phyloP scores from a whole-genome alignment of 2,797 vertebrate genomes.

The Pseudopleuronectes americanus region DNA sequence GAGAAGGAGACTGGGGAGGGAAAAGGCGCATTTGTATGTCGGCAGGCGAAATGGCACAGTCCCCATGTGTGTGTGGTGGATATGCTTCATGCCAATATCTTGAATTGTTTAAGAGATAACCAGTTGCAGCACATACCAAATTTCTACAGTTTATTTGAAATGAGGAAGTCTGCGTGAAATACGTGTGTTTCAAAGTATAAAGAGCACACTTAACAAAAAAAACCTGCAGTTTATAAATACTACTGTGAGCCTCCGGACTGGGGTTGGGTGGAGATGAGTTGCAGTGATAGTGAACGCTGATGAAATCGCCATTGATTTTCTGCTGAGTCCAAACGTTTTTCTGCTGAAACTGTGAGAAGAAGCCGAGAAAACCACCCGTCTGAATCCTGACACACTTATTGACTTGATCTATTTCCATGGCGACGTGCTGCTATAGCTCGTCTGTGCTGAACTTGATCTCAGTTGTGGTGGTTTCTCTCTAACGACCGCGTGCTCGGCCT shows the following conservation, averaged over 20 bases:
- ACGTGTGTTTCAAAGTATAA: too few species aligned
- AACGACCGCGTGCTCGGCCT: conserved; percentile 7
- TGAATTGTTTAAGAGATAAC: not conserved
- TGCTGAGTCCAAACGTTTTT: too few species aligned
- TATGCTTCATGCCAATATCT: not conserved
- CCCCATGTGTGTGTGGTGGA: not conserved
- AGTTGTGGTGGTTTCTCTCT: conserved; percentile 1
- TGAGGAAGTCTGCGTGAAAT: too few species aligned
- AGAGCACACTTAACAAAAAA: too few species aligned
- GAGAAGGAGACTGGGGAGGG: conserved; percentile 13
- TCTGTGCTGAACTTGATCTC: conserved; percentile 27
- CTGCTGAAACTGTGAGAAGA: too few species aligned
- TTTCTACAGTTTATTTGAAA: too few species aligned
- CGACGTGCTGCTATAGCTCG: not conserved
- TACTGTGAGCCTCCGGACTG: too few species aligned
- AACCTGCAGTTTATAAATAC: too few species aligned
- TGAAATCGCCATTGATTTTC: too few species aligned
- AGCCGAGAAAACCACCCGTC: too few species aligned
- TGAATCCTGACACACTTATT: not conserved
- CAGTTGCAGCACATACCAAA: not conserved
- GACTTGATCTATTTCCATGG: not conserved
- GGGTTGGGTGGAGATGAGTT: too few species aligned
- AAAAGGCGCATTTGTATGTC: conserved; percentile 1
- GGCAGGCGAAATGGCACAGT: conserved; percentile 14
- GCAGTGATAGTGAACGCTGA: too few species aligned